A percentile compares a stretch with the other conserved stretches of the same genome.
phyloP scores from a whole-genome alignment of 2,888 invertebrate species.

The Morinoia aosen region DNA sequence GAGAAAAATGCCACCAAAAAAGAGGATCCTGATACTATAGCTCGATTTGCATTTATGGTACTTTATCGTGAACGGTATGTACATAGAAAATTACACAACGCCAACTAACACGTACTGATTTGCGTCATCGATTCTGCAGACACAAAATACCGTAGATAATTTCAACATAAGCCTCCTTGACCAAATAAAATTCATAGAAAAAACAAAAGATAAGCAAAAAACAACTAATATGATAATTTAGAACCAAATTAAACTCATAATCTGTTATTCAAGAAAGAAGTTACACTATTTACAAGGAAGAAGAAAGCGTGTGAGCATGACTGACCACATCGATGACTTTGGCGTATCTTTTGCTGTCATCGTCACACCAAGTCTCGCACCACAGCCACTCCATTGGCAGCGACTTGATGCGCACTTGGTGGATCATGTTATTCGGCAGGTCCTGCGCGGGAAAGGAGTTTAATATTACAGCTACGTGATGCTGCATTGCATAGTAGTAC shows the following conservation, averaged over 20 bases:
- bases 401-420: constrained; percentile 97
- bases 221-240: no score
- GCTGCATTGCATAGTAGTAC: no score
- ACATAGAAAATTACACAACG: no score
- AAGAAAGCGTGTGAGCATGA: constrained; percentile 58
- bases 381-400: constrained; percentile 99
- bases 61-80: not conserved
- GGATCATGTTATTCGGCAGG: constrained; percentile 99
- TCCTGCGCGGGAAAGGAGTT: constrained; percentile 74
- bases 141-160: not conserved
- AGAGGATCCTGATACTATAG: no score
- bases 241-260: no score
- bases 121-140: not conserved
- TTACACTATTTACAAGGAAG: no score
- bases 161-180: not conserved
- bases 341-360: constrained; percentile 87
- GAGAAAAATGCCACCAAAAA: no score
- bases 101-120: no score
- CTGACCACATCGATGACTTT: constrained; percentile 97
- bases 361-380: constrained; percentile 99
- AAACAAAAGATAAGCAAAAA: not conserved
- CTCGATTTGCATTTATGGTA: not conserved
- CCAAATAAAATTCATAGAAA: not conserved
- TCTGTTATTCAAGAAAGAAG: no score
- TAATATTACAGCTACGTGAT: not conserved